phyloP scores from a whole-genome alignment of 2,888 invertebrate species.

The Pocota personata region DNA sequence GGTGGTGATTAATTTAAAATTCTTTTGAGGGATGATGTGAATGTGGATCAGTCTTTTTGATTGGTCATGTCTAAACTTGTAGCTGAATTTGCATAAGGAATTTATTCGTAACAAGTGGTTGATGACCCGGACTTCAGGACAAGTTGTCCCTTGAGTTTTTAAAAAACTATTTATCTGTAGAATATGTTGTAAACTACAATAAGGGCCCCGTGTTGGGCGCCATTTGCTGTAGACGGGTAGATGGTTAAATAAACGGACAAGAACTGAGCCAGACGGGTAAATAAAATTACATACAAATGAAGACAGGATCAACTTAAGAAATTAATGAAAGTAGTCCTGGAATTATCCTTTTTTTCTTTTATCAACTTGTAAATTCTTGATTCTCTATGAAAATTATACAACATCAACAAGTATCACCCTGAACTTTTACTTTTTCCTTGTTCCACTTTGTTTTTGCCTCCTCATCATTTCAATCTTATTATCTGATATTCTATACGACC shows the following conservation, averaged over 20 bases:
- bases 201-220: not conserved
- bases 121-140: too few species aligned
- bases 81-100: not conserved
- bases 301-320: too few species aligned
- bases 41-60: not conserved
- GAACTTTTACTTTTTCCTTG: not conserved
- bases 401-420: not conserved
- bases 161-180: too few species aligned
- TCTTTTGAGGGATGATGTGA: not conserved
- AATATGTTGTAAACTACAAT: not conserved
- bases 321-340: too few species aligned
- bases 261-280: too few species aligned
- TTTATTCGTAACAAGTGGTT: too few species aligned
- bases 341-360: too few species aligned
- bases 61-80: not conserved
- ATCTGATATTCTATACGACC: conserved; percentile 11
- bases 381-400: not conserved
- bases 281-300: too few species aligned
- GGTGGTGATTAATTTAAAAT: conserved; percentile 7
- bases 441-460: not conserved
- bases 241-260: too few species aligned
- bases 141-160: too few species aligned
- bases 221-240: not conserved
- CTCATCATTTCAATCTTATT: not conserved
- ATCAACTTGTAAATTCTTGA: too few species aligned